A percentile compares a stretch with the other conserved stretches of the same genome.
Evolutionary conservation across 2,113 vertebrate species (phyloP).

Genomic region (Saiga tatarica): DNA sequence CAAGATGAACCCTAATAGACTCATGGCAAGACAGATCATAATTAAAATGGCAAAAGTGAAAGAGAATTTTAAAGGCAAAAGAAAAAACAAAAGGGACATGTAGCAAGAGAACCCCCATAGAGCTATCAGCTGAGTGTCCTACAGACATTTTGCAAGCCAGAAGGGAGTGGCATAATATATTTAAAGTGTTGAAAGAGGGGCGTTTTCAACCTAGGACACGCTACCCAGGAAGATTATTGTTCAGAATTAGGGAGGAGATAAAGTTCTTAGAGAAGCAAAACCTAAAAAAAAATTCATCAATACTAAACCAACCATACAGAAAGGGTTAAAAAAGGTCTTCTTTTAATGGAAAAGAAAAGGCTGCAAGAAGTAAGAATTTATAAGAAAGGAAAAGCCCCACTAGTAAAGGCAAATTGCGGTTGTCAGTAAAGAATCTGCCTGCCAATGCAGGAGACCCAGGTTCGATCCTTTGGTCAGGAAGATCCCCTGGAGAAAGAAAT

Average conservation of each 20-base stretch:
- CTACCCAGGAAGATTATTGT: background rate
- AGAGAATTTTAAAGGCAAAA: background rate
- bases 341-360: background rate
- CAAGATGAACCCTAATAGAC: background rate
- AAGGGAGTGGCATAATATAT: background rate
- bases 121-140: background rate
- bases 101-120: background rate
- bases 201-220: background rate
- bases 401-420: background rate
- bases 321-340: background rate
- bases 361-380: background rate
- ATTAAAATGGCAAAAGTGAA: background rate
- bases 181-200: background rate
- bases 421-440: background rate
- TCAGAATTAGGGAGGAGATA: background rate
- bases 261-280: background rate
- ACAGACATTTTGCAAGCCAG: background rate
- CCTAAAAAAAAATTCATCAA: background rate
- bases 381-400: background rate
- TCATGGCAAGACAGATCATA: background rate
- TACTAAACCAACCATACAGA: background rate
- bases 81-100: background rate
- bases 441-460: background rate
- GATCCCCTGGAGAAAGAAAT: background rate
- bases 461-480: background rate